These are phyloP conservation scores for Ptilodon capucinus DNA, from an alignment of 2,888 invertebrate species.

Conservation along the genomic window DNA sequence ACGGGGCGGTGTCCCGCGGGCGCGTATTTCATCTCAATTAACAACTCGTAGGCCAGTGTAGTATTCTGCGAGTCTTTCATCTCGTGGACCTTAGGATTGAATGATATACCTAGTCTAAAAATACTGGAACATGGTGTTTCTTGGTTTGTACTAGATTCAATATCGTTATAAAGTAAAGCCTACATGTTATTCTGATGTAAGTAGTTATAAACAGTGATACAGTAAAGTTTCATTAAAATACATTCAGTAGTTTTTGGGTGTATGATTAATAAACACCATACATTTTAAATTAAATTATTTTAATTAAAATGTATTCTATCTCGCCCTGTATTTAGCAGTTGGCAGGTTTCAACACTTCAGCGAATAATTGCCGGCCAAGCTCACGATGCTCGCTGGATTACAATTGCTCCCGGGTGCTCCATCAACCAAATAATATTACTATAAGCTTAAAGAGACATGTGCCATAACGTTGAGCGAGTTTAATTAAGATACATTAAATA, in stretches of 20 bases:
- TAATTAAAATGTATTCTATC: background rate
- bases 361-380: slow-evolving; percentile 22
- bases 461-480: slow-evolving; percentile 12
- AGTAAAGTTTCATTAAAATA: too few relatives aligned
- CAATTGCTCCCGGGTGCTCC: slow-evolving; percentile 43
- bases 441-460: slow-evolving; percentile 23
- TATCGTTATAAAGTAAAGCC: too few relatives aligned
- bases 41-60: slow-evolving; percentile 35
- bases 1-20: slow-evolving; percentile 40
- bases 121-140: too few relatives aligned
- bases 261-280: too few relatives aligned
- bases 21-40: slow-evolving; percentile 60
- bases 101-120: too few relatives aligned
- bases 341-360: slow-evolving; percentile 13
- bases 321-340: background rate
- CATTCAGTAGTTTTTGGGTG: too few relatives aligned
- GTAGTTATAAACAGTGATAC: too few relatives aligned
- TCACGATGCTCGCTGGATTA: slow-evolving; percentile 27
- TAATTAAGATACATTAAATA: too few relatives aligned
- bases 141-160: too few relatives aligned
- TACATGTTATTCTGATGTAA: too few relatives aligned
- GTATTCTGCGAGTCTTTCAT: background rate
- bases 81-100: background rate
- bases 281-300: background rate
- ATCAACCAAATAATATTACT: slow-evolving; percentile 40